Evolutionary conservation across 2,888 invertebrate species (phyloP).

Genomic region (Tenthredo livida): DNA sequence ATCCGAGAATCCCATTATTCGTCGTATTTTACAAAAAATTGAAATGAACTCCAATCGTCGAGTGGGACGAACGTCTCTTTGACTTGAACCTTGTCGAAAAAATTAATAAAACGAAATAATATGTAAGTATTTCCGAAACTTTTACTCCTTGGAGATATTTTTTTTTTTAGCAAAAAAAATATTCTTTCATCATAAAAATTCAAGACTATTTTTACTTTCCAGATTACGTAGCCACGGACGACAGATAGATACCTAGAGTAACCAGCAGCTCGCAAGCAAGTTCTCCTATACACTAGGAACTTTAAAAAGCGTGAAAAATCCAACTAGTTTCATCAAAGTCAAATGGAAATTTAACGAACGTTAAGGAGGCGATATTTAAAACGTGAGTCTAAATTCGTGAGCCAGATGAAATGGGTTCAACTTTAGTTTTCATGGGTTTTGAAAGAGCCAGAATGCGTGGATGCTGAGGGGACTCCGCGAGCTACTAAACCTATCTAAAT

Average conservation of each 20-base stretch:
- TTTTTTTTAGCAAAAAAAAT: constrained; percentile 17
- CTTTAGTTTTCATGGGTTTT: constrained; percentile 38
- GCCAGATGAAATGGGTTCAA: constrained; percentile 22
- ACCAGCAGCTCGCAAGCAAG: too few species aligned
- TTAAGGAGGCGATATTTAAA: constrained; percentile 37
- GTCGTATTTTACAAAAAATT: constrained; percentile 9
- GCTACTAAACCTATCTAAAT: constrained; percentile 9
- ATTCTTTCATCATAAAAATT: constrained; percentile 26
- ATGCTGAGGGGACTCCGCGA: not conserved
- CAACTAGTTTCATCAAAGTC: constrained; percentile 46
- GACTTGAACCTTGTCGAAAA: not conserved
- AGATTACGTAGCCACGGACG: not conserved
- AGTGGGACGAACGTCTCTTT: not conserved
- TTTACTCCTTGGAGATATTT: not conserved
- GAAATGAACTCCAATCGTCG: not conserved
- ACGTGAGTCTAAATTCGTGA: constrained; percentile 42
- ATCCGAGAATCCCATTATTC: not conserved
- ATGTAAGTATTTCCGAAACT: not conserved
- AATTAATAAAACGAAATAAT: not conserved
- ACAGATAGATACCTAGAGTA: not conserved
- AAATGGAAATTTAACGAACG: constrained; percentile 41
- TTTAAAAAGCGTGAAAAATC: constrained; percentile 29
- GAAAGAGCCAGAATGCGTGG: not conserved
- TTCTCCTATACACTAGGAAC: not conserved
- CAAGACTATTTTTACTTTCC: constrained; percentile 1